phyloP scores from a whole-genome alignment of 2,888 invertebrate species.

The Spicauda simplicius region DNA sequence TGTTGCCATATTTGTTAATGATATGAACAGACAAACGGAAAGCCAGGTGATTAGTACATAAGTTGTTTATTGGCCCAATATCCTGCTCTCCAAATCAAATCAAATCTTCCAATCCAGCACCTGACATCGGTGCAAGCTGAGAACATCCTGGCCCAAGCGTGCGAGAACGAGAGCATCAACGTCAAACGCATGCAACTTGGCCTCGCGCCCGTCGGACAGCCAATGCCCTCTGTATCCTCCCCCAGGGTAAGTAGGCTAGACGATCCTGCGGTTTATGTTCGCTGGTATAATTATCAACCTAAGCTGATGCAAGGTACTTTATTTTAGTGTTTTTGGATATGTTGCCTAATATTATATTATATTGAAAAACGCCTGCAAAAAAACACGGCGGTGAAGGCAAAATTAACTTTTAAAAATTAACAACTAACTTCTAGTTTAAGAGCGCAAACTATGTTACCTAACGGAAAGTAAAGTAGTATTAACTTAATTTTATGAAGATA shows the following conservation, averaged over 20 bases:
- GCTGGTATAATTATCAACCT: neutral
- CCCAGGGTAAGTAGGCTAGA: conserved; percentile 70
- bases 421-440: too few species aligned
- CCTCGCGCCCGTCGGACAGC: conserved; percentile 96
- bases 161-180: conserved; percentile 98
- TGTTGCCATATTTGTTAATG: neutral
- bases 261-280: too few species aligned
- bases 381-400: too few species aligned
- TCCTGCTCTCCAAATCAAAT: neutral
- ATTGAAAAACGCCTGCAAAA: too few species aligned
- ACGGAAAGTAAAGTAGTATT: too few species aligned
- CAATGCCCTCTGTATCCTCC: conserved; percentile 91
- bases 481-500: too few species aligned
- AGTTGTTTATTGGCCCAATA: neutral
- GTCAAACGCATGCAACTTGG: conserved; percentile 98
- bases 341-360: neutral
- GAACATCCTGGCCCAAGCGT: conserved; percentile 97
- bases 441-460: too few species aligned
- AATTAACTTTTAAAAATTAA: too few species aligned
- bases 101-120: conserved; percentile 87
- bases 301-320: neutral
- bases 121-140: conserved; percentile 98
- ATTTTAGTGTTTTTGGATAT: neutral
- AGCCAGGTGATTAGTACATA: neutral
- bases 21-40: neutral